Conservation (phyloP, 2,797 vertebrate species). For the Crax fasciolata region DNA sequence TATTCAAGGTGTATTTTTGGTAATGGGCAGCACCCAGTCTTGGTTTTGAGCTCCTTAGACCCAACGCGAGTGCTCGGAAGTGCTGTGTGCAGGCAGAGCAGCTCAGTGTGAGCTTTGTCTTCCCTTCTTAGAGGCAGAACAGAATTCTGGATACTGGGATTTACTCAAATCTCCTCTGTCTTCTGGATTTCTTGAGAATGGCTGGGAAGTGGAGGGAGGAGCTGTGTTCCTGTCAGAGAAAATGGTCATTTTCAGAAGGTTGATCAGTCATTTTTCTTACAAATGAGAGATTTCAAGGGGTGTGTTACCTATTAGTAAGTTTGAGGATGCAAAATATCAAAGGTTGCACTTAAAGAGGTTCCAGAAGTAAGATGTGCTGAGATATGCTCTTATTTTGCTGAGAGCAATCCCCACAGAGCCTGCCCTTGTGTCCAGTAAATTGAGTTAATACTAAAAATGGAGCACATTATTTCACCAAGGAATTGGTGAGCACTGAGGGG, state of each 20-base stretch:
- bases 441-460: neutral
- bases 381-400: neutral
- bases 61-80: neutral
- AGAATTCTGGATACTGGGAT: neutral
- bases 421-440: neutral
- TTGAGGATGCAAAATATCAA: neutral
- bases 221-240: neutral
- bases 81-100: neutral
- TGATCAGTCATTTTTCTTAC: neutral
- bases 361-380: neutral
- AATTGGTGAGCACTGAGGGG: neutral
- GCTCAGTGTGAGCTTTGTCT: neutral
- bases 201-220: neutral
- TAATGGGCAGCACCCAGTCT: neutral
- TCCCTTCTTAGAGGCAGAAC: neutral
- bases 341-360: neutral
- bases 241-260: neutral
- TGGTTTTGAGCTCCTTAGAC: neutral
- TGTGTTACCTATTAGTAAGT: neutral
- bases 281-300: neutral
- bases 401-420: neutral
- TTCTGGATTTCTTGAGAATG: neutral
- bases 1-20: neutral
- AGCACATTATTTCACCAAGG: neutral
- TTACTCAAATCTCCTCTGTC: neutral